Percentiles rank a stretch among this genome's conserved stretches.
These are phyloP conservation scores for Stenolophus ochropezus DNA, from an alignment of 2,888 invertebrate genomes.

Conservation along the genomic window DNA sequence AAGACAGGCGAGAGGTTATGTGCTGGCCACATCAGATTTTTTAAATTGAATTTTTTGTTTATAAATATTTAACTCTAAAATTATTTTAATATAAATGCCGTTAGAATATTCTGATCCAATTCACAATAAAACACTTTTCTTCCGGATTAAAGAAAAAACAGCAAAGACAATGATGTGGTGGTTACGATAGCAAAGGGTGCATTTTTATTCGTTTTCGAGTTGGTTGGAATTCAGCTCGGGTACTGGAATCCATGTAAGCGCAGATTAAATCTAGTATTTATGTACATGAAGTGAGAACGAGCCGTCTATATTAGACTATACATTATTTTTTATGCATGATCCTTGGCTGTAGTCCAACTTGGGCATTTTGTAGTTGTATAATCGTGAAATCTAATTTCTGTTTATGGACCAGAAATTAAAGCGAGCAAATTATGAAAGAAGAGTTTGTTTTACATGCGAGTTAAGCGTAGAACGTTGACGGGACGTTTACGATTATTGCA, in stretches of 20 bases:
- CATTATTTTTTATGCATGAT: slow-evolving; percentile 38
- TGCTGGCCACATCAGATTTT: no score
- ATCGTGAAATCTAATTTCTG: slow-evolving; percentile 37
- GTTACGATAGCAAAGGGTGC: not conserved
- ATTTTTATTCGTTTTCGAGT: slow-evolving; percentile 1
- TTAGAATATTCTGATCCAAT: no score
- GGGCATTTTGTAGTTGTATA: slow-evolving; percentile 38
- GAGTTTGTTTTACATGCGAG: slow-evolving; percentile 10
- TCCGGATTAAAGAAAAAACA: no score
- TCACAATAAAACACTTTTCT: no score
- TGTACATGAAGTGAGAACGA: slow-evolving; percentile 46
- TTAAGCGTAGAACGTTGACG: not conserved
- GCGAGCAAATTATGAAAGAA: slow-evolving; percentile 26
- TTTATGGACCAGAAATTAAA: slow-evolving; percentile 37
- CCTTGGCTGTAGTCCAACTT: slow-evolving; percentile 35
- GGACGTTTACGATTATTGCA: not conserved
- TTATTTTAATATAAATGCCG: no score
- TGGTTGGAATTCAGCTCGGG: not conserved
- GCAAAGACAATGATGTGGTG: not conserved
- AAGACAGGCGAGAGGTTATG: no score
- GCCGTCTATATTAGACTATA: slow-evolving; percentile 42
- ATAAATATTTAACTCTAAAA: no score
- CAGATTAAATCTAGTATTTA: slow-evolving; percentile 46
- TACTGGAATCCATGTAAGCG: not conserved
- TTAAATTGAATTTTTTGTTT: no score